Evolutionary conservation across 2,888 invertebrate genomes (phyloP), one percentile per base, ranked within the genome.

Genomic region (Lasius platythorax): DNA sequence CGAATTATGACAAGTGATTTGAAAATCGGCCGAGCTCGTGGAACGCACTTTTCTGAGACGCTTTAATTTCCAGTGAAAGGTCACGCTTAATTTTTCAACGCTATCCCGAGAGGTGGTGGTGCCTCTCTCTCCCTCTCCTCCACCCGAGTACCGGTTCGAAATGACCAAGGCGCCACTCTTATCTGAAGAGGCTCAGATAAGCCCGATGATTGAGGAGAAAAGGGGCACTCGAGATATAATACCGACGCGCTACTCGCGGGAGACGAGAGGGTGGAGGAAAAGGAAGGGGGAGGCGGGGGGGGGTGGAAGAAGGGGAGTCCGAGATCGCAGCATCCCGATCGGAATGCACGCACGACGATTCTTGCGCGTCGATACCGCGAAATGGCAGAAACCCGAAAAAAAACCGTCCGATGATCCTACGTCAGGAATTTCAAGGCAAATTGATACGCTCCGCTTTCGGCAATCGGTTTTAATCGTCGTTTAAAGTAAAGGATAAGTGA

Each of bases 141-240:
- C 53, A n/a, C 8, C 86, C 88, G 87, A 85, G 87, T 83, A 87
- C 87, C 81, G 87, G 83, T 90, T 90, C 89, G 90, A 92, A 93
- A 93, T 93, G 93, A 92, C 91, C 92, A 84, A 91, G 93, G 93
- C 93, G 93, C 93, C 93, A 92, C 84, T 87, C 91, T 93, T 93
- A 94, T 94, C 93, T 91, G 81, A 78, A 86, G 91, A 87, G 90
- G 86, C 82, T 37, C 87, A 89, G 93, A 93, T 94, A 93, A 93
- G 92, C 89, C 89, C 90, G 91, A 93, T 93, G 91, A 91, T 91
- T 87, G 91, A 91, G 88, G 90, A 91, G 90, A 81, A 87, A 90
- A 90, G 90, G 87, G 88, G 86, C 90, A 89, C 90, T 90, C 89
- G 89, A 90, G 89, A 90, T 89, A 73, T 40, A 53, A 88, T 87